Conservation (phyloP, 2,113 vertebrate species). For the Rhinoptilus africanus region DNA sequence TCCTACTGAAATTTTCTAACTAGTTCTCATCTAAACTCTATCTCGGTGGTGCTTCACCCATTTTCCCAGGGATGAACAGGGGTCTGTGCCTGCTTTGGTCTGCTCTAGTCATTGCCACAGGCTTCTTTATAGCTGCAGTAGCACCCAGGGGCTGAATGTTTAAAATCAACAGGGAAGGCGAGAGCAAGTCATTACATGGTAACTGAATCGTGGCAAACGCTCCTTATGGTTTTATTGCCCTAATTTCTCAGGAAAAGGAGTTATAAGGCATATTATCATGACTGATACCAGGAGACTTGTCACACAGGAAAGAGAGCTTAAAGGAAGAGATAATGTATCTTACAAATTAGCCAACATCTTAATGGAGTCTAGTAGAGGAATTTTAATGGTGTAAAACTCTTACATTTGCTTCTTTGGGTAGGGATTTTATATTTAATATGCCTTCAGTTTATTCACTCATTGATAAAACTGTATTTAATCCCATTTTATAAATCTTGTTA, state of each 20-base stretch:
- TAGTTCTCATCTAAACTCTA: neutral
- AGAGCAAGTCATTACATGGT: neutral
- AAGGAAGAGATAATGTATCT: neutral
- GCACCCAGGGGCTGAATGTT: neutral
- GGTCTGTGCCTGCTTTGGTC: neutral
- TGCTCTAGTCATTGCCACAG: neutral
- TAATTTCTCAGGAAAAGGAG: conserved; percentile 16
- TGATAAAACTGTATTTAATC: conserved; percentile 32
- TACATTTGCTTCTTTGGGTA: neutral
- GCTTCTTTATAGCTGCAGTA: neutral
- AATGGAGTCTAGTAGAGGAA: neutral
- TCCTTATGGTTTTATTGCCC: neutral
- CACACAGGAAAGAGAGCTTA: neutral
- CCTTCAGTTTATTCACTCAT: neutral
- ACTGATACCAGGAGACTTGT: neutral
- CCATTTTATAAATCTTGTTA: conserved; percentile 28
- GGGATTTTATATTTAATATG: conserved; percentile 1
- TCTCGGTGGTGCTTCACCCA: neutral
- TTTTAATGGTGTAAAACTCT: neutral
- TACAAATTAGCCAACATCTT: neutral
- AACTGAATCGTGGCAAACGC: neutral
- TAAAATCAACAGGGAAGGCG: neutral
- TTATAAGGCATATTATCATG: neutral
- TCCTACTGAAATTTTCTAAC: neutral
- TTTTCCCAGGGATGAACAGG: neutral